These are phyloP conservation scores for Ellobium chinense DNA, from an alignment of 2,888 invertebrate genomes.

Conservation along the genomic window DNA sequence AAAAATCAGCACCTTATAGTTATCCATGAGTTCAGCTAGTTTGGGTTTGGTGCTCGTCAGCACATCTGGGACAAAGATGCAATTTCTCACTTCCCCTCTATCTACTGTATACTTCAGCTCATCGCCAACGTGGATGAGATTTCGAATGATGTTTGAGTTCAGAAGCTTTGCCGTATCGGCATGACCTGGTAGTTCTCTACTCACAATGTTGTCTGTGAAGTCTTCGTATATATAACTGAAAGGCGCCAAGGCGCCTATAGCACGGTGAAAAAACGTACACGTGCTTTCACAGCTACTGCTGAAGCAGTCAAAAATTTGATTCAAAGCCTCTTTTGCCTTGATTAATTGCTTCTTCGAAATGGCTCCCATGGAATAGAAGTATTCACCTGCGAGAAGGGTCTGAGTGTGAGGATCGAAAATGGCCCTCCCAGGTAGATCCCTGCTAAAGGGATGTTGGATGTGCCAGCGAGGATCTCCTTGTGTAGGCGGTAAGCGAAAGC, in stretches of 20 bases:
- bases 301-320: neutral
- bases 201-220: neutral
- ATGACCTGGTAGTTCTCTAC: neutral
- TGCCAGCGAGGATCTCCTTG: slow-evolving; percentile 55
- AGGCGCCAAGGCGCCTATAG: too few species aligned
- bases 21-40: too few species aligned
- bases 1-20: too few species aligned
- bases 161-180: neutral
- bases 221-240: neutral
- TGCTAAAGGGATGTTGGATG: slow-evolving; percentile 61
- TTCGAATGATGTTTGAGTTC: neutral
- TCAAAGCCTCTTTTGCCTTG: neutral
- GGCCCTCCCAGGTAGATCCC: slow-evolving; percentile 77
- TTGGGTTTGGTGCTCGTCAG: too few species aligned
- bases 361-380: neutral
- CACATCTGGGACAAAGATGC: too few species aligned
- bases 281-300: neutral
- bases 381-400: neutral
- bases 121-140: neutral
- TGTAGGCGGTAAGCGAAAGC: slow-evolving; percentile 81
- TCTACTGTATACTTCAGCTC: neutral
- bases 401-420: too few species aligned
- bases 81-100: too few species aligned
- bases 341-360: neutral
- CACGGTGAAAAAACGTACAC: too few species aligned